Evolutionary conservation across 2,113 vertebrate species (phyloP).

Genomic region (Tonatia bakeri): DNA sequence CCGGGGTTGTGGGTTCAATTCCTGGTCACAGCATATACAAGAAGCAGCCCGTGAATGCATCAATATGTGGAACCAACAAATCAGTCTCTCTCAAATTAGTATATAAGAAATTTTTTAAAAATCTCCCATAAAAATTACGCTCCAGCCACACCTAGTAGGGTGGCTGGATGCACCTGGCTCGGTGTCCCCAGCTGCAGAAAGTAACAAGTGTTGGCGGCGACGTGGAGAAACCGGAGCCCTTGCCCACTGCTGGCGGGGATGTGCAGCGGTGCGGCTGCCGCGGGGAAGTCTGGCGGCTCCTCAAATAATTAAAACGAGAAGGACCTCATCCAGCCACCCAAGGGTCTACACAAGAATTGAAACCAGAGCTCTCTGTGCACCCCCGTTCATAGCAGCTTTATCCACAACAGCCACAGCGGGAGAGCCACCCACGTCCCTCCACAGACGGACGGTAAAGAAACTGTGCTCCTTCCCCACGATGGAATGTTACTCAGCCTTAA

Average conservation of each 20-base stretch:
- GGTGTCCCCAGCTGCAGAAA: no score
- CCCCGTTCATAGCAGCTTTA: background rate
- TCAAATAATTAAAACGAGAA: background rate
- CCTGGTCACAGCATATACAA: no score
- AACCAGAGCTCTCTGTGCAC: background rate
- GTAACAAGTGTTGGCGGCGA: background rate
- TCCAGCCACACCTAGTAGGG: background rate
- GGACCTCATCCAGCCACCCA: background rate
- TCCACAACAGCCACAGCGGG: fast-evolving
- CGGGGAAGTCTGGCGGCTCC: background rate
- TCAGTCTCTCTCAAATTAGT: no score
- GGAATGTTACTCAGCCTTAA: background rate
- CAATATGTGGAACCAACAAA: no score
- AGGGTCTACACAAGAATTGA: background rate
- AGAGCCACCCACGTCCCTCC: background rate
- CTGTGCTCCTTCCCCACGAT: background rate
- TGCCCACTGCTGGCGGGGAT: fast-evolving
- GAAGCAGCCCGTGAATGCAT: no score
- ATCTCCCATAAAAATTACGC: no score
- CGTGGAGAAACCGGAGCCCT: background rate
- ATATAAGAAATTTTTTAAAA: no score
- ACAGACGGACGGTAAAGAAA: background rate
- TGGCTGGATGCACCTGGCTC: no score
- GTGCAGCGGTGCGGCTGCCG: fast-evolving
- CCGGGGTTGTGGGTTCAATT: no score